Percentiles rank a stretch among this genome's conserved stretches.
phyloP scores from a whole-genome alignment of 2,888 invertebrate species.

The Bimastos eiseni region DNA sequence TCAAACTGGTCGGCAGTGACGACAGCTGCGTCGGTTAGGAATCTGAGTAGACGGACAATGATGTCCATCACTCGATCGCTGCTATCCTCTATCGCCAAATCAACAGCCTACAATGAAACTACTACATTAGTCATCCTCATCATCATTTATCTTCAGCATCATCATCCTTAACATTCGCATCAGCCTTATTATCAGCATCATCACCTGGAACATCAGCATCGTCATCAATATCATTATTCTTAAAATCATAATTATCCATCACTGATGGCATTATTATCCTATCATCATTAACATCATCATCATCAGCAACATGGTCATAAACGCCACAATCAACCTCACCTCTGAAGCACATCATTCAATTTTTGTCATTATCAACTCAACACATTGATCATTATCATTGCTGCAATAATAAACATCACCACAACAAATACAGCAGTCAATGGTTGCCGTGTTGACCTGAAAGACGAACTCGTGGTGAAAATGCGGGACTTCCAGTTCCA shows the following conservation, averaged over 20 bases:
- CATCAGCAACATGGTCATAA: neutral
- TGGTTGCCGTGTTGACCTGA: constrained; percentile 68
- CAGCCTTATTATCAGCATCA: neutral
- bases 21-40: constrained; percentile 74
- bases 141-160: neutral
- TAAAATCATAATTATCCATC: neutral
- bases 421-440: neutral
- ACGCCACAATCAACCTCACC: too few relatives aligned
- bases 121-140: neutral
- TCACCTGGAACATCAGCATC: neutral
- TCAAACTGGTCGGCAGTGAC: constrained; percentile 85
- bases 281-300: neutral
- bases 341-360: too few relatives aligned
- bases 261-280: too few relatives aligned
- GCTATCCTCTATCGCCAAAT: constrained; percentile 80
- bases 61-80: constrained; percentile 78
- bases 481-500: constrained; percentile 89
- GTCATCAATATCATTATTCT: neutral
- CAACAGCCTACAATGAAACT: constrained; percentile 25
- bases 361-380: neutral
- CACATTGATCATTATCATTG: neutral
- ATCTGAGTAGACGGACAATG: constrained; percentile 78
- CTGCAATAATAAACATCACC: neutral
- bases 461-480: constrained; percentile 94
- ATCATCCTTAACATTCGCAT: neutral